Base-by-base conservation (phyloP, 2,797 vertebrate species). In the Sandelia bainsii region DNA sequence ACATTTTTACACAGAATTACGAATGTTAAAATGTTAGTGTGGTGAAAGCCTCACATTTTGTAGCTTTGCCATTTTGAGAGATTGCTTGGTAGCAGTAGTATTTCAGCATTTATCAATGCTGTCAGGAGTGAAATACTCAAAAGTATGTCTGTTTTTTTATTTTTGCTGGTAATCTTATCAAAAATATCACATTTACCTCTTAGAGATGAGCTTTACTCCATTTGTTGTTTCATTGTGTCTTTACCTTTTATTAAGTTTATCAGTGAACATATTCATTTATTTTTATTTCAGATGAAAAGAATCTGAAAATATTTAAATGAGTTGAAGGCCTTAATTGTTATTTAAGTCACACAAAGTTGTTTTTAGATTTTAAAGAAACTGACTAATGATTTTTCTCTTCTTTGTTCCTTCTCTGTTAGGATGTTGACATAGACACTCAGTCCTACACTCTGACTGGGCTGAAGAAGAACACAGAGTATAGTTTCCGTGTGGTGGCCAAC, bases 391-490 rank as follows among this genome's bases (percentile, higher is more conserved):
- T 1, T 64, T 20, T 42, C 11, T 56, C 25, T 19, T 54, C 25
- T 27, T n/a, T 8, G 10, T 19, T 16, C 62, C 27, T 6, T 82
- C 1, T 73, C 34, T 73, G 72, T 69, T 80, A 99, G 98, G 97
- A 99, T 37, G 32, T 97, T n/a, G 97, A 99, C 19, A 91, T 96
- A 3, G 94, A 89, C 14, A 88, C 88, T 62, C 96, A 95, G 80
- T 96, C 96, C 0, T 94, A 97, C 90, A 95, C 94, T 25, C 82
- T 98, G 79, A 93, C 49, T 0, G 96, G 96, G 0, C 88, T 99
- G 86, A 99, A 96, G 93, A 99, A 99, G 85, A 96, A 96, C 81
- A 96, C 96, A 0, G 97, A 98, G 79, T 99, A 99, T 89, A 98
- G 92, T 74, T 97, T 99, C 86, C 95, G 98, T 4, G 96, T 99